Base-by-base conservation (phyloP, 1,140 invertebrate genomes). In the Caerostris extrusa region DNA sequence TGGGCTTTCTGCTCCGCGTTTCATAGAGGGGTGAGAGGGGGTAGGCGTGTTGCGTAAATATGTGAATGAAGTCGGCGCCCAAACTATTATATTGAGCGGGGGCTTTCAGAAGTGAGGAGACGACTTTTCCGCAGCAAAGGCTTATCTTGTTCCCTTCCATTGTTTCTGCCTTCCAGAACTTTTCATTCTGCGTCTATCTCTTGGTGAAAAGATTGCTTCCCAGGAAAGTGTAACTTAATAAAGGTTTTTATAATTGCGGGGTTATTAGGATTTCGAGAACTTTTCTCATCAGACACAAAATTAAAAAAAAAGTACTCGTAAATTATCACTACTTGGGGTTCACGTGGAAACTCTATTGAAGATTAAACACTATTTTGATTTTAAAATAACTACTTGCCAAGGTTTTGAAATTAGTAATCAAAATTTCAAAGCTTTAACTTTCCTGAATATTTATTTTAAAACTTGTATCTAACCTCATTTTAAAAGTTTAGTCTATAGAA, bases 41-140 rank as follows among this genome's bases (percentile, higher is more conserved):
- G 0, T 14, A 82, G 55, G n/a, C 77, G 77, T 82, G 77, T 34
- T n/a, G 55, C 77, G 77, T 82, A 82, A 82, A 55, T 82, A 82
- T 85, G 19, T 60, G 56, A 85, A 85, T 58, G 83, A 85, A 85
- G 83, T 85, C 55, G 57, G 14, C 17, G 10, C 34, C 4, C 55
- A 85, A 85, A 34, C 19, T 3, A 58, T 58, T 85, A 85, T 85
- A 58, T 85, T 53, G 34, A 77, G 53, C 34, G 34, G 53, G 14
- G 19, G 71, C 71, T 77, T 50, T 77, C 34, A 53, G 10, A 34
- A 50, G 7, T 50, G 8, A 14, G 53, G 71, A 77, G 71, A 77
- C 3, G 69, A 67, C 12, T 10, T 77, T 77, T 10, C 6, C 0
- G 69, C 5, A 77, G 50, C 19, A 53, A 17, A 8, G 69, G 34